These are phyloP conservation scores for Galeruca laticollis DNA, from an alignment of 2,888 invertebrate species.

Conservation along the genomic window DNA sequence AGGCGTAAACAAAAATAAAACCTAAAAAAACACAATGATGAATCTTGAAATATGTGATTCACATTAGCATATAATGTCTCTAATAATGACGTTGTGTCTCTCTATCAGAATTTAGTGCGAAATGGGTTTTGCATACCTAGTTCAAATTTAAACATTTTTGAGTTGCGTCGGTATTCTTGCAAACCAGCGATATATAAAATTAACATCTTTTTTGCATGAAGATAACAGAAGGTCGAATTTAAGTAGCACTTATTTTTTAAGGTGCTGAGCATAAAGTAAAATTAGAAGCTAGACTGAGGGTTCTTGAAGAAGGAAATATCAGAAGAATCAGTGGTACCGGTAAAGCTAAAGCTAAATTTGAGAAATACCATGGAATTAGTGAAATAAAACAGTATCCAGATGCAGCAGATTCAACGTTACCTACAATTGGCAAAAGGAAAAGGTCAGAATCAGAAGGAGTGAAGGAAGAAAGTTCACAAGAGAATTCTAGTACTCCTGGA, in stretches of 20 bases:
- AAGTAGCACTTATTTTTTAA: background rate
- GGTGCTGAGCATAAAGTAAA: constrained; percentile 87
- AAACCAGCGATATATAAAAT: no score
- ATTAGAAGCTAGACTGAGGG: constrained; percentile 81
- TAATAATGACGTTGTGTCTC: no score
- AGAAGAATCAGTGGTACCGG: constrained; percentile 88
- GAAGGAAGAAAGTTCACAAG: constrained; percentile 54
- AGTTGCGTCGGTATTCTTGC: no score
- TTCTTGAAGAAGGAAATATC: constrained; percentile 89
- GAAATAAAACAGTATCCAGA: constrained; percentile 82
- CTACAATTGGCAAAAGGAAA: constrained; percentile 72
- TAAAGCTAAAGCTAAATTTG: constrained; percentile 89
- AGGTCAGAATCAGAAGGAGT: constrained; percentile 67
- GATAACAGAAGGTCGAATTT: no score
- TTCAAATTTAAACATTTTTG: no score
- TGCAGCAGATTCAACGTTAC: constrained; percentile 86
- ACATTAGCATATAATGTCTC: no score
- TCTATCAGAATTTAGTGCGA: no score
- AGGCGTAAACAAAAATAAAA: no score
- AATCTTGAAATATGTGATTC: no score
- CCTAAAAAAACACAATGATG: no score
- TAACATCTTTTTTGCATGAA: no score
- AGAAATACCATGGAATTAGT: constrained; percentile 91
- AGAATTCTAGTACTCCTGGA: constrained; percentile 19
- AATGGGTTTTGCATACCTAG: no score